Evolutionary conservation across 2,797 vertebrate species (phyloP), one percentile per base, ranked within the genome.

Genomic region (Garrulus glandarius): DNA sequence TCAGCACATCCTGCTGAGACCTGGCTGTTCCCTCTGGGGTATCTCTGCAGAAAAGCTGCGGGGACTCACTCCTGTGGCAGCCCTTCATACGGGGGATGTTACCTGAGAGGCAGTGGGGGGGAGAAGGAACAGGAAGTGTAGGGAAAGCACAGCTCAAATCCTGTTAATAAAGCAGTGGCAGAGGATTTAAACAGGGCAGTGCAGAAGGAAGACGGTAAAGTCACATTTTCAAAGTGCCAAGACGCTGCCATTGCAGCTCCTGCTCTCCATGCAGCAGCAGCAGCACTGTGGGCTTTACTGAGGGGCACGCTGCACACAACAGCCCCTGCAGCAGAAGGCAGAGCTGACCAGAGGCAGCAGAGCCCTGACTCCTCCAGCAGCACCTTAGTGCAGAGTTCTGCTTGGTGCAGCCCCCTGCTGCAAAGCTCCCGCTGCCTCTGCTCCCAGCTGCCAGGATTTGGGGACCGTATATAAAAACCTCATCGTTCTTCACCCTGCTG

Each of bases 61-160:
- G 47, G 47, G 27, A 55, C 36, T 82, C 29, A 10, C 21, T 43
- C 29, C 36, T 57, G 47, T n/a, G 50, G 46, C 69, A 71, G 43
- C 19, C 13, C n/a, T 9, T 17, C 44, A 55, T 15, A 21, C 0
- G 1, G 34, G 56, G 52, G 61, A 24, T 4, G 5, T 17, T 39
- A 27, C 46, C 47, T 22, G 67, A 41, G 55, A 56, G 32, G 32
- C 43, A 34, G 39, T 15, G 47, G 59, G 20, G 20, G 34, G 60
- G 64, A 79, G 60, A 56, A 77, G 41, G 59, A 91, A 36, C 56
- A 37, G 61, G 29, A 63, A 32, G 17, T 2, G 6, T 23, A 56
- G 53, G 19, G 29, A 78, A 61, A 75, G 44, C 17, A 37, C 37
- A 75, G 79, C 78, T 80, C 75, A 75, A 75, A 65, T 43, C 52